Percentiles rank a stretch among this genome's conserved stretches.
Evolutionary conservation across 2,113 vertebrate species (phyloP).

Genomic region (Collichthys lucidus): DNA sequence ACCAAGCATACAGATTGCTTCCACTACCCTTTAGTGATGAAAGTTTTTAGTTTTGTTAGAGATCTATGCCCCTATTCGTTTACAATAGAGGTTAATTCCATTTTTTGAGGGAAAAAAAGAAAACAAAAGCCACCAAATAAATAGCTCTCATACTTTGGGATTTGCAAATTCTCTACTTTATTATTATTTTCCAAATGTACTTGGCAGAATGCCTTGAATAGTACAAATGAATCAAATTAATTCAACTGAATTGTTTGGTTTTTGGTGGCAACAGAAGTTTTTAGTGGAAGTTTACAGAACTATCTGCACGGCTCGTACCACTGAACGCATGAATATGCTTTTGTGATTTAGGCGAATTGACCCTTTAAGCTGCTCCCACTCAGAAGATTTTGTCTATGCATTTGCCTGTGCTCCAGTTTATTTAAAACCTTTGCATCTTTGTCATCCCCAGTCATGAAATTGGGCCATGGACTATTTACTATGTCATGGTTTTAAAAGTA

Average conservation of each 20-base stretch:
- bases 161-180: not conserved
- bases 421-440: slow-evolving; percentile 25
- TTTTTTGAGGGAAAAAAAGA: not conserved
- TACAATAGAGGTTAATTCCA: not conserved
- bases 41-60: not conserved
- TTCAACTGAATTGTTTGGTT: too few species aligned
- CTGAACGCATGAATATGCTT: not conserved
- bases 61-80: not conserved
- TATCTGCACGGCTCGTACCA: not conserved
- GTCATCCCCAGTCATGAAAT: not conserved
- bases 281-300: not conserved
- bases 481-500: not conserved
- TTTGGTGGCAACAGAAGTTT: not conserved
- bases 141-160: not conserved
- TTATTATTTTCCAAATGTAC: not conserved
- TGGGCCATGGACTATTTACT: slow-evolving; percentile 12
- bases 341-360: slow-evolving; percentile 12
- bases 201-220: not conserved
- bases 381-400: not conserved
- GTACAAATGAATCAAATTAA: not conserved
- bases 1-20: not conserved
- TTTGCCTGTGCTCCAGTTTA: slow-evolving; percentile 13
- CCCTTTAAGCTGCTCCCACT: slow-evolving; percentile 20
- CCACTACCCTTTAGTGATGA: not conserved
- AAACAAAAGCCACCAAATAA: not conserved